Base-by-base conservation (phyloP, 1,140 invertebrate species). In the Cataglyphis hispanica region DNA sequence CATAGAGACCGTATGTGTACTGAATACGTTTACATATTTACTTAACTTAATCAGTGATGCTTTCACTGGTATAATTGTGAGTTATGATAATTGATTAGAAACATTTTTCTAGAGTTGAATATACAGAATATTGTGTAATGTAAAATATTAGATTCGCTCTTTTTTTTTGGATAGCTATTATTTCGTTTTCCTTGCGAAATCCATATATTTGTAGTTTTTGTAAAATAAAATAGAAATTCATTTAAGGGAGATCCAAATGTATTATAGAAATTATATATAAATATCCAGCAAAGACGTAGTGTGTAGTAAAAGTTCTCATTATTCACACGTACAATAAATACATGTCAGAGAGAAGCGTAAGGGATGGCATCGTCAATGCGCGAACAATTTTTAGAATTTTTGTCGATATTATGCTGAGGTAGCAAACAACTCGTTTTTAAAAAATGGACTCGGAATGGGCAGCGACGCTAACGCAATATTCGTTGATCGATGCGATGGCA, bases 11-110 rank as follows among this genome's bases (percentile, higher is more conserved):
- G 13, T 50, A 50, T 92, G 93, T 91, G 89, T 94, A 94, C 93
- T 94, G 93, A 94, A 94, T 95, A 95, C 94, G 92, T 94, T 94
- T 92, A 94, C 93, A 81, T 50, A 53, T 85, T 85, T 60, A 75
- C 56, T 81, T 61, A 60, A 72, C 43, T 72, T 74, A 72, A 31
- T 81, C 22, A 84, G 56, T 37, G 37, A 70, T 40, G 27, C 53
- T 19, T 50, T 58, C 58, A 72, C 67, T 25, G 76, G 22, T 64
- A 85, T 40, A 87, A 87, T 77, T 19, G 27, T 76, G 75, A 64
- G 58, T 70, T 60, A n/a, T 64, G 31, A 74, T 8, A 66, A 76
- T 43, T 22, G 60, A 37, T 88, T 22, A 50, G 53, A 77, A n/a
- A 80, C 7, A 27, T 40, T 37, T 27, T 25, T 80, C 46, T 50